A percentile compares a stretch with the other conserved stretches of the same genome.
Conservation (phyloP, 2,113 vertebrate genomes). For the Rhineura floridana region DNA sequence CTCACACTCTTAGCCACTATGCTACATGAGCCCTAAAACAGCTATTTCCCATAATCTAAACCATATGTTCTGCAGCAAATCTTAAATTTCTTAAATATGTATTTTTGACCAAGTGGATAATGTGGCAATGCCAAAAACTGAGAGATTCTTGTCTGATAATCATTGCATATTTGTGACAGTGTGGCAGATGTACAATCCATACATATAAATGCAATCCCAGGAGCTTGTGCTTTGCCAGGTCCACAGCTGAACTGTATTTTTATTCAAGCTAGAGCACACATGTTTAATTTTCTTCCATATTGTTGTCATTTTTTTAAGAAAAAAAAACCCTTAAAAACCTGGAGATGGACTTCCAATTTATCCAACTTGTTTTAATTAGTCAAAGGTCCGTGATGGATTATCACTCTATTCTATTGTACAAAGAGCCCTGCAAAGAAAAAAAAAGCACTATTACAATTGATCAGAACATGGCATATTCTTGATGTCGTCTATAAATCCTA, state of each 20-base stretch:
- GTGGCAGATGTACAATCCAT: slow-evolving; percentile 23
- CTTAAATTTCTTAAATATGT: slow-evolving; percentile 59
- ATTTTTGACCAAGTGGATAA: slow-evolving; percentile 7
- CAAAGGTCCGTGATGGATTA: background rate
- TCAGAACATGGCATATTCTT: background rate
- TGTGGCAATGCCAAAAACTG: slow-evolving; percentile 21
- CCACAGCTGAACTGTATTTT: slow-evolving; percentile 39
- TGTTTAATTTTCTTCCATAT: slow-evolving; percentile 55
- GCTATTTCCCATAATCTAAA: slow-evolving; percentile 30
- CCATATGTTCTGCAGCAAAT: slow-evolving; percentile 46
- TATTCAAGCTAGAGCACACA: slow-evolving; percentile 41
- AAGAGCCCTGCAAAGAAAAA: background rate
- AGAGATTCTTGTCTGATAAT: background rate
- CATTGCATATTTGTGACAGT: slow-evolving; percentile 29
- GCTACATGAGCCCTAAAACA: background rate
- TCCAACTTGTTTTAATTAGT: background rate
- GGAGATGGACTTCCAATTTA: slow-evolving; percentile 38
- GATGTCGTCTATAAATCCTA: background rate
- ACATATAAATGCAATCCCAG: slow-evolving; percentile 13
- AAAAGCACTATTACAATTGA: background rate
- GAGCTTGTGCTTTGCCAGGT: slow-evolving; percentile 45
- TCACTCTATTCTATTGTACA: background rate
- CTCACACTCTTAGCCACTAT: background rate
- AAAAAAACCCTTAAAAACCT: background rate
- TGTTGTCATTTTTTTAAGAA: slow-evolving; percentile 15